Base-by-base conservation (phyloP, 2,797 vertebrate genomes). In the Momotus momota region DNA sequence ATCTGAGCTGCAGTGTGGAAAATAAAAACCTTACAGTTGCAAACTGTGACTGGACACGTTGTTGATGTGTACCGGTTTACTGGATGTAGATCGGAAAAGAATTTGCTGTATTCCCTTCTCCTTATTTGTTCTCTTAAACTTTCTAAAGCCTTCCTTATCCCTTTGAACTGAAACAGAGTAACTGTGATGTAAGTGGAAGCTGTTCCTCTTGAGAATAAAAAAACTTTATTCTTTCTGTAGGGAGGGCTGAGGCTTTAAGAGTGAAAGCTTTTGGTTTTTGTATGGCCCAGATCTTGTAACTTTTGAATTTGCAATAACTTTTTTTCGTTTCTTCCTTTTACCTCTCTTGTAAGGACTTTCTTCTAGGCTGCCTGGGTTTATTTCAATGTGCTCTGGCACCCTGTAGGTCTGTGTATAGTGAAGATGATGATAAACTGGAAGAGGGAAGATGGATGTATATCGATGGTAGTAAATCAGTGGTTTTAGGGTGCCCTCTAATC, bases 251-350 rank as follows among this genome's bases (percentile, higher is more conserved):
- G 18, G 26, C 3, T 83, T 85, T 35, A 83, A n/a, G 12, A 60
- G 12, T 58, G 35, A 90, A 90, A 86, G 10, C 9, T 52, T 61
- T 25, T 20, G 12, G 5, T 14, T 48, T 78, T 67, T 49, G 4
- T 15, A 31, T 62, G 15, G 10, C 57, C 18, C 6, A 25, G 33
- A 35, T 46, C 43, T 64, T 48, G 33, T 41, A 38, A 25, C 25
- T 67, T 77, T 80, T 79, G 13, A 40, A 49, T 77, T 71, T 74
- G 3, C 6, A 26, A 4, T 61, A 70, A 51, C 4, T n/a, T 58
- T 8, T 8, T 8, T 14, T 13, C 2, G 2, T 6, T 1, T 3
- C 8, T 23, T 58, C 2, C 2, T 10, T 45, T 58, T 82, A 35
- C 6, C 26, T 64, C 6, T 66, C 4, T n/a, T 48, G 7, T 40